Base-by-base conservation (phyloP, 2,113 vertebrate genomes). In the Zosterops hypoxanthus region DNA sequence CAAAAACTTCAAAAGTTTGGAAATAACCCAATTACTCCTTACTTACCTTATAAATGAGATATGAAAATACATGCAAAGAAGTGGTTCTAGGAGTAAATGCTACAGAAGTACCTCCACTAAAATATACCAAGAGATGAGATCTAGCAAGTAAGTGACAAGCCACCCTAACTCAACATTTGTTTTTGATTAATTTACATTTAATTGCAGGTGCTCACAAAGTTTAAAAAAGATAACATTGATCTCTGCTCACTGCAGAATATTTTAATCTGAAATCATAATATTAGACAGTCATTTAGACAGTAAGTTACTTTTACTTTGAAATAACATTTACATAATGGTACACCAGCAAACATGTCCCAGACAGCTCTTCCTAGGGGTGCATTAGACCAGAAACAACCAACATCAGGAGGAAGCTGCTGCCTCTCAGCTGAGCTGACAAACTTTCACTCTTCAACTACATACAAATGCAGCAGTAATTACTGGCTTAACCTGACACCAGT, bases 41-140 rank as follows among this genome's bases (percentile, higher is more conserved):
- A 69, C 28, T 93, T 93, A 81, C 59, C 42, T 70, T 80, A 85
- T 57, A 82, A 71, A 92, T 55, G 55, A 93, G 59, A 59, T 63
- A 80, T 44, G 55, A 83, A 96, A 95, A 90, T 29, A 63, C 24
- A 83, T 31, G 68, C 47, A 88, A 92, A 90, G 14, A 65, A 83
- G 55, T 53, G n/a, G 16, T 71, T 92, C 49, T 82, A 60, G 39
- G 24, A 70, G 11, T 18, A 93, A 86, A 80, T 68, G 34, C 52
- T 59, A 13, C 7, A 23, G 8, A 72, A 46, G 23, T 33, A 53
- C 7, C 17, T 46, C 21, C 42, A 59, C 7, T 65, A 52, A 82
- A 82, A 63, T 33, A 29, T 6, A 81, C 64, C 8, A 69, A 31
- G n/a, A 47, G 16, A 55, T 18, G 46, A 80, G 25, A 66, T 22